Evolutionary conservation across 1,140 invertebrate species (phyloP), one percentile per base, ranked within the genome.

Genomic region (Drosophila auraria): DNA sequence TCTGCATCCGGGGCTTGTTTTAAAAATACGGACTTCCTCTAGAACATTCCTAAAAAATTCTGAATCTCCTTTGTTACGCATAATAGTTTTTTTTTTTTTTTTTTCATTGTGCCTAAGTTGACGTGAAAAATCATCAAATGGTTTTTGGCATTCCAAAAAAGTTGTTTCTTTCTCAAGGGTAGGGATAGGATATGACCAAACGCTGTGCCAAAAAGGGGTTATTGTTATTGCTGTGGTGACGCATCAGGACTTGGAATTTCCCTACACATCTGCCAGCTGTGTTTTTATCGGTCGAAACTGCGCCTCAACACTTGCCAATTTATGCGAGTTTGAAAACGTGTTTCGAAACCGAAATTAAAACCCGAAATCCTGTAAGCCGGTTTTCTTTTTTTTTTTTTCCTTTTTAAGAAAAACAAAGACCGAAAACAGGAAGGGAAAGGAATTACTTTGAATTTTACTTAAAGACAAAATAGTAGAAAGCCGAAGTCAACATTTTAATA

Each of bases 241-340:
- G 84, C 84, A 87, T 89, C 84, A 89, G 80, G 60, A 80, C 80
- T 56, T 57, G 73, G 86, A 51, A 84, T 84, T 75, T 78, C 82
- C 65, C 65, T 61, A 69, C 65, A 61, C 65, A 61, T 23, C 36
- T 58, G 70, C 81, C 84, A 89, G 84, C 89, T 89, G 84, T 89
- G 33, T 56, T 56, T 81, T 78, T 49, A 36, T 11, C 14, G 1
- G 15, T 27, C 33, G n/a, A 62, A 79, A 71, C 62, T 76, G 63
- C 63, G 70, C 50, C 53, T 77, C 57, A 63, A 66, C 83, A 87
- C 83, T 87, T 87, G 83, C 83, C 81, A 81, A 83, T 83, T 78
- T 58, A 58, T 60, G 65, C 62, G 63, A 86, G 72, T 77, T 73
- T 51, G 25, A 65, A 51, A 77, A 83, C 82, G 25, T 70, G 80